These are phyloP conservation scores for Drosophila bifasciata DNA, from an alignment of 1,140 invertebrate genomes.

Conservation along the genomic window DNA sequence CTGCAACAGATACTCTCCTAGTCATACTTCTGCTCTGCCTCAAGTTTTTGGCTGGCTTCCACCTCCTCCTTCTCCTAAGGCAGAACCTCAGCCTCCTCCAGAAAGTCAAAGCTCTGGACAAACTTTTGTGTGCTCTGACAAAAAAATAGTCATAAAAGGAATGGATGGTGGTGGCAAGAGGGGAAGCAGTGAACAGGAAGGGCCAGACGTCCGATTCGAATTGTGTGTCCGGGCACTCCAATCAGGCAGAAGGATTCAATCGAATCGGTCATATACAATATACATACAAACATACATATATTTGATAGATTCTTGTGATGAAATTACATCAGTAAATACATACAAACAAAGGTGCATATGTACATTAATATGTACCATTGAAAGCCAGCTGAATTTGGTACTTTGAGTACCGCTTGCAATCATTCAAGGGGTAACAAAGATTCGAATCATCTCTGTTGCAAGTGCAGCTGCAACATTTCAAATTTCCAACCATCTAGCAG, in stretches of 20 bases:
- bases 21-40: constrained; percentile 54
- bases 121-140: constrained; percentile 63
- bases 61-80: not conserved
- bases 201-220: constrained; percentile 64
- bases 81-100: not conserved
- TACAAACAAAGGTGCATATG: not conserved
- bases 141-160: constrained; percentile 40
- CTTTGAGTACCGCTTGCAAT: too few relatives aligned
- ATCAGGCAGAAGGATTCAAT: constrained; percentile 40
- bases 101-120: constrained; percentile 63
- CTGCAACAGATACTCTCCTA: constrained; percentile 77
- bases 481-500: constrained; percentile 25
- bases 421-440: not conserved
- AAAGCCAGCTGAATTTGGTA: not conserved
- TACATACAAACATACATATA: constrained; percentile 10
- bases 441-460: not conserved
- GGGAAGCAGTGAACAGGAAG: constrained; percentile 61
- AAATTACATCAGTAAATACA: not conserved
- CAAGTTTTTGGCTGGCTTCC: constrained; percentile 48
- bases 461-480: constrained; percentile 57
- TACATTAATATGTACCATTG: too few relatives aligned
- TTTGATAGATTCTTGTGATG: not conserved
- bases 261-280: constrained; percentile 24
- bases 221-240: constrained; percentile 58
- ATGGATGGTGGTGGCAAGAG: not conserved